Evolutionary conservation across 2,888 invertebrate genomes (phyloP).

Genomic region (Schrankia costaestrigalis): DNA sequence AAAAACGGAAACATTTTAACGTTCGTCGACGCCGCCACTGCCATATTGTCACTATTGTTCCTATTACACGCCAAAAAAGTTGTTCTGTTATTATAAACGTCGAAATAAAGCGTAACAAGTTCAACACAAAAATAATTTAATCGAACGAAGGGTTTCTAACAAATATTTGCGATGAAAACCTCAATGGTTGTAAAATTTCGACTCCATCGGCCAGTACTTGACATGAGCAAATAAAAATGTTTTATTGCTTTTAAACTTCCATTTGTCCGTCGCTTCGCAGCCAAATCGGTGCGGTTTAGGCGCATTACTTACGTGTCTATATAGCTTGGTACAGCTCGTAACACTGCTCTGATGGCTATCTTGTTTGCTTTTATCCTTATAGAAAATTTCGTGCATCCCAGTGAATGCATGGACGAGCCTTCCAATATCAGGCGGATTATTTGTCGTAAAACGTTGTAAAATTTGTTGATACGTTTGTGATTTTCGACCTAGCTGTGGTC

Average conservation of each 20-base stretch:
- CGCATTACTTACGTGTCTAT: constrained; percentile 31
- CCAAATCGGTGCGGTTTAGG: constrained; percentile 35
- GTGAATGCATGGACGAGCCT: constrained; percentile 75
- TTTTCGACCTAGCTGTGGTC: constrained; percentile 38
- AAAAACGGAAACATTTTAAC: constrained; percentile 75
- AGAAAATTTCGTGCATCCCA: constrained; percentile 79
- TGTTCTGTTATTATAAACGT: constrained; percentile 38
- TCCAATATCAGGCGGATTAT: constrained; percentile 78
- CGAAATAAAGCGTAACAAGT: constrained; percentile 29
- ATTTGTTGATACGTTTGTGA: constrained; percentile 34
- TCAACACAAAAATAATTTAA: constrained; percentile 45
- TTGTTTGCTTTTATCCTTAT: constrained; percentile 81
- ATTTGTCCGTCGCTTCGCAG: constrained; percentile 38
- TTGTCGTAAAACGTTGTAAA: constrained; percentile 69
- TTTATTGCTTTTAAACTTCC: constrained; percentile 48
- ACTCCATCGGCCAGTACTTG: constrained; percentile 47
- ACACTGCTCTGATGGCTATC: constrained; percentile 74
- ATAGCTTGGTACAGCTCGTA: constrained; percentile 40
- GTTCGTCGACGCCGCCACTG: constrained; percentile 46
- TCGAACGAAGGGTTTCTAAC: constrained; percentile 38
- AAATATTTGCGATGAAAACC: constrained; percentile 53
- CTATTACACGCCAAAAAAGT: constrained; percentile 60
- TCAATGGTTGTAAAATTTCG: constrained; percentile 50
- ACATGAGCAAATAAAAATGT: constrained; percentile 52
- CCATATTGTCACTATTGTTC: constrained; percentile 60